Base-by-base conservation (phyloP, 2,113 vertebrate species). In the Pseudorectes ferrugineus region DNA sequence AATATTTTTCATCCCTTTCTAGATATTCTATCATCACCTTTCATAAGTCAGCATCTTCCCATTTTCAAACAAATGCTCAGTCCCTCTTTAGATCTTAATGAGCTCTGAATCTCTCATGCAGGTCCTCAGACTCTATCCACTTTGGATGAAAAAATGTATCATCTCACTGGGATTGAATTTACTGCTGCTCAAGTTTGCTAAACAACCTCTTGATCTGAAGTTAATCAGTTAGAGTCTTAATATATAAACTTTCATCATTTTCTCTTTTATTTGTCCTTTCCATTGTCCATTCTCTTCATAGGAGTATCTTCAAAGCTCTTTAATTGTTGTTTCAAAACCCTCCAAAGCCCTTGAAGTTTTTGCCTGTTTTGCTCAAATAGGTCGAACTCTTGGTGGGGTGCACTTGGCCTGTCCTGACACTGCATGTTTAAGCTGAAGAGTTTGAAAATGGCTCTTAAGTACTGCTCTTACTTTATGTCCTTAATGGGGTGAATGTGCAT, bases 111-210 rank as follows among this genome's bases (percentile, higher is more conserved):
- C 40, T 88, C 31, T 83, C 49, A 62, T 36, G 28, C 25, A 49
- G 33, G 33, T 89, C 81, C 26, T 62, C 49, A 72, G 26, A 40
- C 5, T 67, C 48, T 52, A 46, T 48, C 61, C 6, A 14, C n/a
- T 17, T 10, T 19, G 61, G 38, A 94, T 70, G 24, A 70, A 52
- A 48, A 86, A 12, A 13, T 31, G 26, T 48, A 40, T 83, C 0
- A 21, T 61, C 65, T 83, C 20, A 49, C n/a, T 80, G 25, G 38
- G 45, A 58, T 54, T 75, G 22, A 85, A 88, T 88, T 91, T 92
- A 40, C 21, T 73, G 20, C 63, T 40, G 8, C 57, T 88, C 36
- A 57, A 54, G 11, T 72, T 88, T 89, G 54, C 16, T 86, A 77
- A 77, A 76, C 85, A 61, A 20, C 16, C 8, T 81, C 43, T 62